A percentile compares a stretch with the other conserved stretches of the same genome.
Evolutionary conservation across 2,113 vertebrate species (phyloP).

Genomic region (Limnothrissa miodon): DNA sequence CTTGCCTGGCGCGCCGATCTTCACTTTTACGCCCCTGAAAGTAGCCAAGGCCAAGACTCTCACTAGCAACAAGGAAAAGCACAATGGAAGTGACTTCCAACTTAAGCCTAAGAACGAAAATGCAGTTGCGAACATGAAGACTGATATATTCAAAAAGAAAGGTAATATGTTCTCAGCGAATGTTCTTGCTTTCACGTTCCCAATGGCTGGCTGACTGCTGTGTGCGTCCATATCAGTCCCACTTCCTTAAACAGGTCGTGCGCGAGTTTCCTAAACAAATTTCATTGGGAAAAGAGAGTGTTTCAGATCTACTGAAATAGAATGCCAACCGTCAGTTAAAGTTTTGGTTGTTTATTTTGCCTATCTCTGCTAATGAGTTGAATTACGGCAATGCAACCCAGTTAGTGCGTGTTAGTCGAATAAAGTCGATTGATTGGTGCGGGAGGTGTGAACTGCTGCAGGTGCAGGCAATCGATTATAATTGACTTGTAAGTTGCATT

Average conservation of each 20-base stretch:
- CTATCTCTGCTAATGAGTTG: not conserved
- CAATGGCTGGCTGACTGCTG: not conserved
- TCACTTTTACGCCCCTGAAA: slow-evolving; percentile 82
- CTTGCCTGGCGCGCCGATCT: slow-evolving; percentile 68
- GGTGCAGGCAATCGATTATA: not conserved
- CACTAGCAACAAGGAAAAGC: slow-evolving; percentile 69
- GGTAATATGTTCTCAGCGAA: slow-evolving; percentile 44
- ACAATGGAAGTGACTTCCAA: slow-evolving; percentile 68
- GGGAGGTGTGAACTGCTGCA: not conserved
- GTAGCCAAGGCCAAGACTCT: slow-evolving; percentile 73
- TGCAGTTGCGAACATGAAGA: slow-evolving; percentile 66
- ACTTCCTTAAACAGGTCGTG: not conserved
- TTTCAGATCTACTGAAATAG: not conserved
- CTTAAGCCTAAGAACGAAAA: slow-evolving; percentile 73
- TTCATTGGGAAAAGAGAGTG: not conserved
- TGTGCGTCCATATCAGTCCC: not conserved
- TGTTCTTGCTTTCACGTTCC: not conserved
- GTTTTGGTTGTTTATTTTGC: not conserved
- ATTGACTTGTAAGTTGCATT: not conserved
- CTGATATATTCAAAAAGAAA: slow-evolving; percentile 55
- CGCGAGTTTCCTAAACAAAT: not conserved
- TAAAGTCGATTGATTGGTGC: not conserved
- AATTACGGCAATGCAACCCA: not conserved
- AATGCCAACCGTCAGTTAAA: not conserved
- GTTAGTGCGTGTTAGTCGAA: not conserved